Percentiles rank a stretch among this genome's conserved stretches.
Conservation (phyloP, 2,113 vertebrate genomes). For the Gobio gobio region DNA sequence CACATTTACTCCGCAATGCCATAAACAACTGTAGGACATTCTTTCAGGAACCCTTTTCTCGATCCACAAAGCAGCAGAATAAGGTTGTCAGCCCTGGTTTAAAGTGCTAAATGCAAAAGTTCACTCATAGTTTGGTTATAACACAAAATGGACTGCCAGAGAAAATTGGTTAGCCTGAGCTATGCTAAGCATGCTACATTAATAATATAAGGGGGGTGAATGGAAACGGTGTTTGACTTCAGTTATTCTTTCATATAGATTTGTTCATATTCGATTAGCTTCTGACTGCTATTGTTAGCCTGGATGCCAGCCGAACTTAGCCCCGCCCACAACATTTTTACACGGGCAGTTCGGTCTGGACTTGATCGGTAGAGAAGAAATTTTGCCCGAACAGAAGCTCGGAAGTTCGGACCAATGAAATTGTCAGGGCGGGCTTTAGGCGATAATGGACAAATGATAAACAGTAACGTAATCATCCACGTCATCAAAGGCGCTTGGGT, state of each 20-base stretch:
- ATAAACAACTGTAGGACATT: constrained; percentile 5
- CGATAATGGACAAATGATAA: too few relatives aligned
- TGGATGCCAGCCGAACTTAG: too few relatives aligned
- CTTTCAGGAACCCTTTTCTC: neutral
- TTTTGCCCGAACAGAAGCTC: too few relatives aligned
- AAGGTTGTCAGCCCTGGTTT: neutral
- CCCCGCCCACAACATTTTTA: too few relatives aligned
- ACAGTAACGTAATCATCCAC: too few relatives aligned
- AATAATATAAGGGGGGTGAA: neutral
- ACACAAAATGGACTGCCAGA: neutral
- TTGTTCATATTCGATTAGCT: neutral
- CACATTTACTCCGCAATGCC: constrained; percentile 5
- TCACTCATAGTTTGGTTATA: neutral
- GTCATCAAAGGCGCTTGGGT: too few relatives aligned
- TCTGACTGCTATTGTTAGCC: neutral
- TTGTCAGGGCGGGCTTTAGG: too few relatives aligned
- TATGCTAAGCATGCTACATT: neutral
- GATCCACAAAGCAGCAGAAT: neutral
- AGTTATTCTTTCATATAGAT: neutral
- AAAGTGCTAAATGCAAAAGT: constrained; percentile 12
- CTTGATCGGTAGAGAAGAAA: too few relatives aligned
- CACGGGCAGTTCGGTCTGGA: too few relatives aligned
- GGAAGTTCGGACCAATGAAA: too few relatives aligned
- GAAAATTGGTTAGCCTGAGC: neutral
- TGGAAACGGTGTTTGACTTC: neutral